Conservation (phyloP, 2,888 invertebrate species). For the Morpho deidamia region DNA sequence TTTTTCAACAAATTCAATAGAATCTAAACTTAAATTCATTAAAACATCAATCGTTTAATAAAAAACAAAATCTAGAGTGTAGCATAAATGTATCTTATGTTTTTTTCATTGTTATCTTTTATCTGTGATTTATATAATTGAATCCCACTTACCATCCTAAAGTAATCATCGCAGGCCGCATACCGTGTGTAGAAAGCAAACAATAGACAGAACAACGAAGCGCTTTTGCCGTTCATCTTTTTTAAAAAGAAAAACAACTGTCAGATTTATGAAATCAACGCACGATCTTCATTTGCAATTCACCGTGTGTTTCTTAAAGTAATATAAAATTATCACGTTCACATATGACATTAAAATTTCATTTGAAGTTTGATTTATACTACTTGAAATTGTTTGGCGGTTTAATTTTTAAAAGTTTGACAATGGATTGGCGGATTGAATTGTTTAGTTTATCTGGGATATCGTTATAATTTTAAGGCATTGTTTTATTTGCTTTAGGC, state of each 20-base stretch:
- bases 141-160: constrained; percentile 61
- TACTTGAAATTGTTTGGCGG: too few relatives aligned
- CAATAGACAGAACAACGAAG: constrained; percentile 37
- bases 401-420: too few relatives aligned
- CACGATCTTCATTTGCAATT: constrained; percentile 15
- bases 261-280: constrained; percentile 32
- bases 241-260: constrained; percentile 31
- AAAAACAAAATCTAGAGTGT: neutral
- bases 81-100: too few relatives aligned
- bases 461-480: too few relatives aligned
- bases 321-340: neutral
- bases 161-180: constrained; percentile 56
- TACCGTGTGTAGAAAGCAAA: constrained; percentile 65
- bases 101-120: constrained; percentile 6
- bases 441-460: too few relatives aligned
- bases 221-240: constrained; percentile 45
- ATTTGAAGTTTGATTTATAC: too few relatives aligned
- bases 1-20: too few relatives aligned
- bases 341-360: too few relatives aligned
- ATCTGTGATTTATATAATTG: constrained; percentile 19
- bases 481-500: constrained; percentile 13
- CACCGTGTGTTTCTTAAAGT: neutral
- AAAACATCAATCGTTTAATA: neutral
- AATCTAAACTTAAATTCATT: neutral
- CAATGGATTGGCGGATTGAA: too few relatives aligned